phyloP scores from a whole-genome alignment of 2,797 vertebrate species.

The Morelia viridis region DNA sequence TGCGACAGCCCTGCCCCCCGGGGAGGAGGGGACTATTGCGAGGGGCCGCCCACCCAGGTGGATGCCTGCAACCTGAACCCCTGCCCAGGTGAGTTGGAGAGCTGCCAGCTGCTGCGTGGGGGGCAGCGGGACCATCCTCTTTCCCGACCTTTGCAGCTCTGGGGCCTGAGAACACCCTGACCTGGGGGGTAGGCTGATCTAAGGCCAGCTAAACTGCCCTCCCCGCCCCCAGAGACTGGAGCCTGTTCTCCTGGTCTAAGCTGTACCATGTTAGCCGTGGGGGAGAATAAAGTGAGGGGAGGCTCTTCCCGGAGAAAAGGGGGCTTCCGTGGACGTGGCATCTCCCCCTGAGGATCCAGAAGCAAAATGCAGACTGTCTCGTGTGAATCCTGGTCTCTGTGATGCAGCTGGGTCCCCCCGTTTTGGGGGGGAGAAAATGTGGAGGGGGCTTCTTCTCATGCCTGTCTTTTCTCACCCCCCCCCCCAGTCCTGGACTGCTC shows the following conservation, averaged over 20 bases:
- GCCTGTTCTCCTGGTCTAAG: not conserved
- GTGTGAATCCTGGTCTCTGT: too few species aligned
- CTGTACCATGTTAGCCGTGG: too few species aligned
- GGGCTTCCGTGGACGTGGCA: not conserved
- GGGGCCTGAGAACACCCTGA: too few species aligned
- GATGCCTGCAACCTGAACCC: slow-evolving; percentile 74
- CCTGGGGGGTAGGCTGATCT: not conserved
- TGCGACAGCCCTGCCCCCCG: slow-evolving; percentile 80
- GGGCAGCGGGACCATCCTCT: not conserved
- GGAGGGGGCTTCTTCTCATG: too few species aligned
- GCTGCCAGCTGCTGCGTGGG: too few species aligned
- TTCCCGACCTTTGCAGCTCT: too few species aligned
- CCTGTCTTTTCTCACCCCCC: not conserved
- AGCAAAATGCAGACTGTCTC: not conserved
- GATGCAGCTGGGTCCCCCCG: too few species aligned
- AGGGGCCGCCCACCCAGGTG: slow-evolving; percentile 79
- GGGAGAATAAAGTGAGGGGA: not conserved
- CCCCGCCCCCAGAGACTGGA: not conserved
- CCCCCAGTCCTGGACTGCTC: slow-evolving; percentile 71
- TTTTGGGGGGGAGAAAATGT: not conserved
- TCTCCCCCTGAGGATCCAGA: not conserved
- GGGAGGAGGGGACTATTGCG: slow-evolving; percentile 83
- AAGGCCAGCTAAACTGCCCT: not conserved
- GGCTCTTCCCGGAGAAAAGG: too few species aligned
- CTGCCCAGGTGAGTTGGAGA: slow-evolving; percentile 78